Conservation (phyloP, 2,113 vertebrate species). For the Gobiocypris rarus region DNA sequence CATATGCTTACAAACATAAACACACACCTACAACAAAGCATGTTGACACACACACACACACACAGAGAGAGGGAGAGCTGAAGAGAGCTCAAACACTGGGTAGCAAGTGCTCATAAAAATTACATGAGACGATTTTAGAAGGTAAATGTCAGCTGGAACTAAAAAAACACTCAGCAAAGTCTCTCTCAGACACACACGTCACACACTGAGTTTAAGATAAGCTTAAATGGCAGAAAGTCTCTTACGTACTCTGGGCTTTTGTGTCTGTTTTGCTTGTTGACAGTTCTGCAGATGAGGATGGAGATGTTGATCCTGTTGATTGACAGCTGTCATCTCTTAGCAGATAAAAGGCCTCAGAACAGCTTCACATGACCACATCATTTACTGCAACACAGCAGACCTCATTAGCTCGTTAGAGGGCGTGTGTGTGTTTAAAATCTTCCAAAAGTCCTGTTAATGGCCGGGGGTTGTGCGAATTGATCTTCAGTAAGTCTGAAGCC, state of each 20-base stretch:
- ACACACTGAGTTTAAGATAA: slow-evolving; percentile 21
- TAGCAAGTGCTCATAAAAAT: slow-evolving; percentile 53
- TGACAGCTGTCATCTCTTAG: slow-evolving; percentile 23
- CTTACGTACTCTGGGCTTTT: neutral
- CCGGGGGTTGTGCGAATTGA: neutral
- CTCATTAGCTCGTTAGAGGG: slow-evolving; percentile 4
- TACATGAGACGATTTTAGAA: slow-evolving; percentile 54
- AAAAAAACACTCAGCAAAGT: slow-evolving; percentile 20
- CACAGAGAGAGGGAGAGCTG: too few species aligned
- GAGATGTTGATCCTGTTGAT: slow-evolving; percentile 18
- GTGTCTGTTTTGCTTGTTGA: slow-evolving; percentile 35
- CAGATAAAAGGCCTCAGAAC: slow-evolving; percentile 24
- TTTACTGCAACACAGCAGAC: neutral
- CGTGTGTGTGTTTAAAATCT: neutral
- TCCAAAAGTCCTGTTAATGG: neutral
- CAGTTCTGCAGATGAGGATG: slow-evolving; percentile 38
- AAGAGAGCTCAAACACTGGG: slow-evolving; percentile 38
- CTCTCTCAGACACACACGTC: neutral
- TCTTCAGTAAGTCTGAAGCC: neutral
- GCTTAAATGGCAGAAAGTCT: slow-evolving; percentile 43
- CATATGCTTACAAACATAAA: neutral
- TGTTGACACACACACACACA: neutral
- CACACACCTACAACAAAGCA: neutral
- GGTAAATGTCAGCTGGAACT: slow-evolving; percentile 59
- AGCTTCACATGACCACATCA: neutral